Evolutionary conservation across 1,140 invertebrate species (phyloP).

Genomic region (Drosophila bifasciata): DNA sequence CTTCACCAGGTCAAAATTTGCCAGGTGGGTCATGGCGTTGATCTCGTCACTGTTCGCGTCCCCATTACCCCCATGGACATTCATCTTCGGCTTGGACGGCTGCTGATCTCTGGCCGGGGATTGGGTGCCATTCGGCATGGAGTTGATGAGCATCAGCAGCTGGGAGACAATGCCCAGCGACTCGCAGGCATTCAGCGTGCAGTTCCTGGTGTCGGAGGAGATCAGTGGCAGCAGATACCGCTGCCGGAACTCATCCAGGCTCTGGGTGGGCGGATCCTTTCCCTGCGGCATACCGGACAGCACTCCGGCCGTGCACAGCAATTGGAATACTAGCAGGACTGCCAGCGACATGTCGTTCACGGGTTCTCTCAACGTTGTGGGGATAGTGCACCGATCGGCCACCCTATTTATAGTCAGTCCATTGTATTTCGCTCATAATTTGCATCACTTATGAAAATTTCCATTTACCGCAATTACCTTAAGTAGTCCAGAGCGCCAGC

Average conservation of each 20-base stretch:
- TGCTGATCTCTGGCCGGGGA: neutral
- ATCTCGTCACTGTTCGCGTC: constrained; percentile 25
- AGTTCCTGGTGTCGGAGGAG: constrained; percentile 56
- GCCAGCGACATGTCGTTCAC: constrained; percentile 39
- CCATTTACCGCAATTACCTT: constrained; percentile 70
- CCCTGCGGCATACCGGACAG: constrained; percentile 12
- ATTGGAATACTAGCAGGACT: constrained; percentile 13
- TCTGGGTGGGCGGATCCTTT: constrained; percentile 38
- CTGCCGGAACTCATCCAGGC: constrained; percentile 67
- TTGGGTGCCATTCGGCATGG: constrained; percentile 53
- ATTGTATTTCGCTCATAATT: constrained; percentile 44
- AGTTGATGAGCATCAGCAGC: constrained; percentile 60
- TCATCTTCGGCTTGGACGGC: neutral
- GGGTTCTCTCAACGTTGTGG: constrained; percentile 13
- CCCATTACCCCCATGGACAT: constrained; percentile 11
- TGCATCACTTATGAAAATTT: constrained; percentile 68
- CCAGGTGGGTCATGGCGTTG: constrained; percentile 44
- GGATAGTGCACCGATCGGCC: neutral
- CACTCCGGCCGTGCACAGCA: constrained; percentile 16
- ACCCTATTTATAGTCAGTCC: constrained; percentile 57
- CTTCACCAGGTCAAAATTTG: constrained; percentile 60
- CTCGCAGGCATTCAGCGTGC: constrained; percentile 73
- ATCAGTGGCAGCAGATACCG: constrained; percentile 61
- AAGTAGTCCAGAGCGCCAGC: constrained; percentile 59
- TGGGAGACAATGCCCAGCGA: constrained; percentile 69